Conservation (phyloP, 2,888 invertebrate genomes). For the Elgonia sp. region DNA sequence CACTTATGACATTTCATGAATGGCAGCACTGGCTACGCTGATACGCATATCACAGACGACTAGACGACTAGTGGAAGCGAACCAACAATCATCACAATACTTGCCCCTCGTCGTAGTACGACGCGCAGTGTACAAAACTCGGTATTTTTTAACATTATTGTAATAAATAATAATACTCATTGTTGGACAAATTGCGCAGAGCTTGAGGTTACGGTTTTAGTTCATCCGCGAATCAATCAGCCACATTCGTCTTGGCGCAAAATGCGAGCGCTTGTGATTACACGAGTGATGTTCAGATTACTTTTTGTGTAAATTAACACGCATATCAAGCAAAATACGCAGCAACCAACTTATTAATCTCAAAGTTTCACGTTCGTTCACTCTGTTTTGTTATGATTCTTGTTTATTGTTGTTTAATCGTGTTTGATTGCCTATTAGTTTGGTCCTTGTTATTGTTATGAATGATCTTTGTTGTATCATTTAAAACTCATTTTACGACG, state of each 20-base stretch:
- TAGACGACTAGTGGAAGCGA: too few relatives aligned
- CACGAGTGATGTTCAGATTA: constrained; percentile 2
- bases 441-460: too few relatives aligned
- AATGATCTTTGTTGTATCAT: too few relatives aligned
- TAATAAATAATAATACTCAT: not conserved
- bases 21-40: too few relatives aligned
- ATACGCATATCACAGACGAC: too few relatives aligned
- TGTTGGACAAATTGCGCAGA: not conserved
- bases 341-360: not conserved
- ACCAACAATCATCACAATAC: not conserved
- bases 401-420: not conserved
- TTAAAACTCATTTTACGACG: too few relatives aligned
- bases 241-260: not conserved
- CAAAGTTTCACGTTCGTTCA: not conserved
- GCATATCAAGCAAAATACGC: constrained; percentile 27
- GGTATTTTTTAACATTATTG: constrained; percentile 23
- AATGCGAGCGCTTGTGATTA: not conserved
- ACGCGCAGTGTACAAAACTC: constrained; percentile 10
- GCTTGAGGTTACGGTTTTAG: not conserved
- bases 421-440: not conserved
- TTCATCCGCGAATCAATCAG: not conserved
- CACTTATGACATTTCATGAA: too few relatives aligned
- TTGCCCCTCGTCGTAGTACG: not conserved
- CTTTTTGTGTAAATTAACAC: constrained; percentile 26
- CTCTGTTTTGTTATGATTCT: not conserved